Conservation (phyloP, 2,888 invertebrate species). For the Drosophila flavopinicola region DNA sequence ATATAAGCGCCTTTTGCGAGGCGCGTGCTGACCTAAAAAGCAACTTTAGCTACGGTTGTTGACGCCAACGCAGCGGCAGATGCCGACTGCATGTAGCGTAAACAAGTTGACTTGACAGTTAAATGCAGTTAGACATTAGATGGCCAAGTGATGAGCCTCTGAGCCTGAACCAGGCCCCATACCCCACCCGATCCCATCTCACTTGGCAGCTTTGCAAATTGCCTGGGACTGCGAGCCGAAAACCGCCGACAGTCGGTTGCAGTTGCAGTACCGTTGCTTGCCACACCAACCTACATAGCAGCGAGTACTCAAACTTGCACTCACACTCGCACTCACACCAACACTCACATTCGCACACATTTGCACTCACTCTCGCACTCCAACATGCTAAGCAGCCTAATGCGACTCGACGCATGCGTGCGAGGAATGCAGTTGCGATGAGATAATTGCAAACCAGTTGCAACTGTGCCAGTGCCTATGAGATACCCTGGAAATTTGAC, state of each 20-base stretch:
- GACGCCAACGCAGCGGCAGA: slow-evolving; percentile 63
- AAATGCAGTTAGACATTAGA: slow-evolving; percentile 76
- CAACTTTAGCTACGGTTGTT: slow-evolving; percentile 59
- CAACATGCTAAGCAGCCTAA: slow-evolving; percentile 58
- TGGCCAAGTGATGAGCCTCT: slow-evolving; percentile 72
- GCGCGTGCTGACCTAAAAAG: slow-evolving; percentile 74
- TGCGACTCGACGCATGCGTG: slow-evolving; percentile 52
- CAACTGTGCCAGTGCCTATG: not conserved
- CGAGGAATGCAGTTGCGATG: slow-evolving; percentile 64
- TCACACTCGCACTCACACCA: slow-evolving; percentile 19
- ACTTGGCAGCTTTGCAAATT: slow-evolving; percentile 64
- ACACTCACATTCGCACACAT: slow-evolving; percentile 10
- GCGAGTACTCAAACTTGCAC: slow-evolving; percentile 46
- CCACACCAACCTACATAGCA: slow-evolving; percentile 76
- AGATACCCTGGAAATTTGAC: slow-evolving; percentile 21
- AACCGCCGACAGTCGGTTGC: slow-evolving; percentile 52
- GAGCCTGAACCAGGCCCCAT: slow-evolving; percentile 5
- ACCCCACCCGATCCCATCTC: slow-evolving; percentile 2
- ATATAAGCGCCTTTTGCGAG: slow-evolving; percentile 65
- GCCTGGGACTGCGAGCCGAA: slow-evolving; percentile 47
- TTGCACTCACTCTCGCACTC: slow-evolving; percentile 16
- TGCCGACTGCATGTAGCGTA: slow-evolving; percentile 48
- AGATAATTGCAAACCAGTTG: slow-evolving; percentile 65
- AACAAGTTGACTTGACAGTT: slow-evolving; percentile 73
- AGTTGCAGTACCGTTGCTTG: slow-evolving; percentile 69